Evolutionary conservation across 2,888 invertebrate species (phyloP), one percentile per base, ranked within the genome.

Genomic region (Dynastes maya): DNA sequence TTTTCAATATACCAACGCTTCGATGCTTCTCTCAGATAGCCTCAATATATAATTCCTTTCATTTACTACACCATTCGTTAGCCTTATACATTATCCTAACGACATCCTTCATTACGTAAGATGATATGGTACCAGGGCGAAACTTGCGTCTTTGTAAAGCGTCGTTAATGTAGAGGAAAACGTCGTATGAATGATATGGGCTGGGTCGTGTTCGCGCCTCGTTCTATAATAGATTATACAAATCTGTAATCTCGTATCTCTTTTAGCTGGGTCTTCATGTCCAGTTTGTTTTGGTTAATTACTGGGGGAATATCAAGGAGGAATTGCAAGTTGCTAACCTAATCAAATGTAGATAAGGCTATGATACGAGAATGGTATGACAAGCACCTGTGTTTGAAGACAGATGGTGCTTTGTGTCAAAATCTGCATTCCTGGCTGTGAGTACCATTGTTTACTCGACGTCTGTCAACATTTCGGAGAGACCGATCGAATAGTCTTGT

Each of bases 91-190:
- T 72, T 72, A 72, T 61, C 72, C 72, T 72, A 72, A 72, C 72
- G 72, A 72, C 72, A 40, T 72, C 72, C 72, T 72, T 58, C 72
- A 72, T 72, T 72, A 72, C 58, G 72, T 72, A 72, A 72, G 72
- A 58, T 40, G 61, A 72, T 72, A 58, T 70, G n/a, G 51, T 58
- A 16, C 16, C 16, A 29, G 40, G 16, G 16, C 2, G 37, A 11
- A 67, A 58, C n/a, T 11, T 40, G 40, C 13, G 37, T 58, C 16
- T 37, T 27, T 49, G 45, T 27, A 51, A 68, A 68, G 13, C 22
- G 63, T 53, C 61, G 40, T 72, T 72, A 61, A 16, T 72, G 22
- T 40, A 72, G n/a, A 40, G 37, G 40, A 72, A 72, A 58, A 16
- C 40, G 55, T 45, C 22, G 16, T 61, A 58, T 58, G 58, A 72